Evolutionary conservation across 2,888 invertebrate species (phyloP), one percentile per base, ranked within the genome.

Genomic region (Campoletis raptor): DNA sequence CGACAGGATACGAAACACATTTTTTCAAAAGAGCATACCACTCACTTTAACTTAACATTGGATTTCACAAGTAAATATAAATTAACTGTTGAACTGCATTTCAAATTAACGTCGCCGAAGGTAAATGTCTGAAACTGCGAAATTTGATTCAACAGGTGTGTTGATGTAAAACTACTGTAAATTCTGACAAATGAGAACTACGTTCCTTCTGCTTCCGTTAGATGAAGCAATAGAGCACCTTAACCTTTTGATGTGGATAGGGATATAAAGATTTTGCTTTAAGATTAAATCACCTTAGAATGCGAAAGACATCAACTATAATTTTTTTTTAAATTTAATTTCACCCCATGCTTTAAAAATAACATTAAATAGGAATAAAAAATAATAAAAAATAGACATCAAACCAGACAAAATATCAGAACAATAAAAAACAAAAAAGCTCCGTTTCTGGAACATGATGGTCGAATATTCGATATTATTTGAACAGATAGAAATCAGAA

Each of bases 81-180:
- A 30, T 57, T 12, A 24, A 57, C 4, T 12, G 0, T 10, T 30
- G 24, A 1, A 30, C 24, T 12, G 57, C 12, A 24, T 57, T 12
- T 21, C 1, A 57, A 24, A 57, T 5, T 57, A 10, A 54, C 9
- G 21, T 10, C 54, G 21, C 2, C 24, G 10, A 12, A 24, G 57
- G 24, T 61, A 24, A 30, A 61, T 15, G 30, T 61, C 6, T 61
- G 61, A 15, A 61, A 45, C 4, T 70, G 69, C 21, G 42, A 24
- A 40, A 54, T 76, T 76, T 54, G 12, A 66, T 61, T 82, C 81
- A 82, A 82, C 81, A 82, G 76, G 81, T 82, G 76, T 54, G 45
- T 76, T 45, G 57, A 69, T 45, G 15, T 12, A 30, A 15, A 30
- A 6, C 10, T 36, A 40, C 37, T 15, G 42, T 5, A 24, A 67